Evolutionary conservation across 1,140 invertebrate species (phyloP).

Genomic region (Theocolax elegans): DNA sequence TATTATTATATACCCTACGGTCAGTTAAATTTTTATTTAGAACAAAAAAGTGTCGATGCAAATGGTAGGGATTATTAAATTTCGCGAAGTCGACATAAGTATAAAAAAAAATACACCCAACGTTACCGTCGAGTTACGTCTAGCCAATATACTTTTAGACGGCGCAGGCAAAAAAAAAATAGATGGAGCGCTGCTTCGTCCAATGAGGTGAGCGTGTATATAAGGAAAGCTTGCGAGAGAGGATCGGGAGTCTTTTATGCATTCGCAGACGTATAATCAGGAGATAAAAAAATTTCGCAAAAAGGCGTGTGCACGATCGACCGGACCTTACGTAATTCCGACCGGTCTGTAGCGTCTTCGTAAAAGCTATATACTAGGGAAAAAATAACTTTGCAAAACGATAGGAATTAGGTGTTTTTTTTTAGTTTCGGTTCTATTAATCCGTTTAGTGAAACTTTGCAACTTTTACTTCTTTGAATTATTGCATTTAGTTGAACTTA

Average conservation of each 20-base stretch:
- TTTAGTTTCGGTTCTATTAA: no score
- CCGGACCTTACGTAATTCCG: slow-evolving; percentile 30
- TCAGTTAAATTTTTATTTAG: no score
- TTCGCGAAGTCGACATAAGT: not conserved
- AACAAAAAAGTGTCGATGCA: no score
- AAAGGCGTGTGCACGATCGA: not conserved
- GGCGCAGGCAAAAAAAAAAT: not conserved
- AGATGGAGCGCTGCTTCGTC: not conserved
- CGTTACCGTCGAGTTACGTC: not conserved
- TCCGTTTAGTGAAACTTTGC: no score
- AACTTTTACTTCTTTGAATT: no score
- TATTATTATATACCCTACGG: no score
- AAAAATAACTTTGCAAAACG: no score
- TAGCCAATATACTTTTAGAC: slow-evolving; percentile 14
- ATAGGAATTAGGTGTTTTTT: no score
- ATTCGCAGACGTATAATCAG: slow-evolving; percentile 22
- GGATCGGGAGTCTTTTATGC: not conserved
- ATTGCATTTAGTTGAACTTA: no score
- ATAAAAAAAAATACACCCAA: slow-evolving; percentile 6
- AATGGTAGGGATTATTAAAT: not conserved
- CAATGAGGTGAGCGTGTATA: not conserved
- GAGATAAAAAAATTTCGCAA: slow-evolving; percentile 16
- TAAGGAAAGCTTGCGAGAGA: not conserved
- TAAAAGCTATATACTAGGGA: no score
- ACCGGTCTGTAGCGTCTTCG: not conserved